Evolutionary conservation across 2,888 invertebrate species (phyloP), one percentile per base, ranked within the genome.

Genomic region (Thera britannica): DNA sequence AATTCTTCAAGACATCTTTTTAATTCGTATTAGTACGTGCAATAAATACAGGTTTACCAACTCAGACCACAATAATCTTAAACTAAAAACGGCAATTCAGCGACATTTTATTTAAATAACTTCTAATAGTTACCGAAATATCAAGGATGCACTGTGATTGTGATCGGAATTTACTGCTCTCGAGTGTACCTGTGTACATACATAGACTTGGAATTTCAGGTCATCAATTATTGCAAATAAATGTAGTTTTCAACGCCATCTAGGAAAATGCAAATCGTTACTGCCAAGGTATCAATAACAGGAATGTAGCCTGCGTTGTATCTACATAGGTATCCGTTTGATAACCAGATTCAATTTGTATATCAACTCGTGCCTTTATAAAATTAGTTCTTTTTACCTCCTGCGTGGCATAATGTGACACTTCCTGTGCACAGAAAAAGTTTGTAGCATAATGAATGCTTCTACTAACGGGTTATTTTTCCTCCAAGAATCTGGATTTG

Each of bases 341-440:
- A 60, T 64, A 64, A 68, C 69, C 62, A 62, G 62, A 70, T 66
- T 66, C 62, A 66, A 70, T 70, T 66, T 63, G 65, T 63, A 62
- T 61, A 57, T 49, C 49, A 63, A 59, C 66, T 63, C 57, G 62
- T 63, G 66, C 52, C n/a, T 63, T 44, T 57, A 23, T 66, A 63
- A 70, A 69, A 70, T 66, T 57, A 60, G 52, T 60, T 60, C 34
- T 41, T 58, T 65, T 62, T 66, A 62, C 56, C 66, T 52, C 38
- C 46, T 54, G 54, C 48, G 60, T 57, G 41, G 59, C 57, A 35
- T 66, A 70, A 70, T 63, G 62, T 60, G 63, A 62, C 60, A 70
- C 60, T 60, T 66, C 60, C 60, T 66, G 51, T 36, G 60, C 2
- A 9, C 57, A 63, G 65, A 69, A 62, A 64, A 64, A 56, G 38